Evolutionary conservation across 2,888 invertebrate genomes (phyloP).

Genomic region (Emmelina monodactyla): DNA sequence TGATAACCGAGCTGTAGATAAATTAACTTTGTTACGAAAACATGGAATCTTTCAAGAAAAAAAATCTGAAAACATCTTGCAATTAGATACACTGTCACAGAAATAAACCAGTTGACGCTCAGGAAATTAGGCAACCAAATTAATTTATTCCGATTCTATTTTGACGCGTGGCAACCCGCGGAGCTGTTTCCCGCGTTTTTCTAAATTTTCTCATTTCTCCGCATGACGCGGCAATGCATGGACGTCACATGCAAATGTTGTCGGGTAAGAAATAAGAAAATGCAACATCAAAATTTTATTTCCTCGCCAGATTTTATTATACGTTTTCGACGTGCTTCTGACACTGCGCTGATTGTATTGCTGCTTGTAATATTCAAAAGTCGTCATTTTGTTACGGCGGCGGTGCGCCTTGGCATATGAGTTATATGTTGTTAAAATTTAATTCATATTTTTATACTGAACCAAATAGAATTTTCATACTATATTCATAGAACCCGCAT

Average conservation of each 20-base stretch:
- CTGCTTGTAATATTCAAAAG: constrained; percentile 26
- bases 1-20: too few relatives aligned
- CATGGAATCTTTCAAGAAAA: too few relatives aligned
- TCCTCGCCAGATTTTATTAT: constrained; percentile 39
- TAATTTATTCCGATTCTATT: constrained; percentile 4
- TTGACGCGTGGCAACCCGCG: constrained; percentile 15
- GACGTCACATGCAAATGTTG: constrained; percentile 40
- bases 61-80: too few relatives aligned
- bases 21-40: too few relatives aligned
- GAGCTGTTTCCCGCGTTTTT: too few relatives aligned
- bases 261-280: constrained; percentile 32
- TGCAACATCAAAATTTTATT: constrained; percentile 38
- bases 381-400: constrained; percentile 1
- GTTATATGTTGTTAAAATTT: too few relatives aligned
- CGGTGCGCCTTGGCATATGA: background rate
- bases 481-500: too few relatives aligned
- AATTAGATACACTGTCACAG: too few relatives aligned
- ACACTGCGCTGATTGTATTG: constrained; percentile 39
- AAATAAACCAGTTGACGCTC: background rate
- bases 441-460: too few relatives aligned
- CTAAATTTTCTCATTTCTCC: constrained; percentile 24
- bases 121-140: constrained; percentile 1
- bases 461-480: too few relatives aligned
- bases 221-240: constrained; percentile 20
- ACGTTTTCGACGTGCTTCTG: constrained; percentile 34